phyloP scores from a whole-genome alignment of 2,113 vertebrate species.

The Anolis carolinensis region DNA sequence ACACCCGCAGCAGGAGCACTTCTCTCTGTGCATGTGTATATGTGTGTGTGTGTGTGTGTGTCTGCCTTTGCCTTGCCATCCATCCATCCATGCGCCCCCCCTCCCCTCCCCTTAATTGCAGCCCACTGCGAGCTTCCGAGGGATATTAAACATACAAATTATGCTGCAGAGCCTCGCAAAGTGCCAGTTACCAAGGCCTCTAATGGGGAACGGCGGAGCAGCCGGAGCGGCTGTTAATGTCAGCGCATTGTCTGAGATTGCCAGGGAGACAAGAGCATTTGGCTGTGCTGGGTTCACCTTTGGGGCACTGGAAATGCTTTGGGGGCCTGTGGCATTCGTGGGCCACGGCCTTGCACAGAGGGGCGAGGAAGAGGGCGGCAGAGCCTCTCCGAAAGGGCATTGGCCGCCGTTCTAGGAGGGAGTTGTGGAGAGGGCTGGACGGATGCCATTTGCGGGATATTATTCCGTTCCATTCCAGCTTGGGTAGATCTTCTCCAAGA shows the following conservation, averaged over 20 bases:
- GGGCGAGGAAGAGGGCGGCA: accelerated
- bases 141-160: constrained; percentile 73
- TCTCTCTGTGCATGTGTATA: no score
- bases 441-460: no score
- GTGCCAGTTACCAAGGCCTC: constrained; percentile 61
- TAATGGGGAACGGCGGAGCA: constrained; percentile 63
- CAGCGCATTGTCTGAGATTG: constrained; percentile 45
- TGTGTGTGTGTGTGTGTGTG: no score
- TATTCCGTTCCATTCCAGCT: no score
- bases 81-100: constrained; percentile 25
- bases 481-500: no score
- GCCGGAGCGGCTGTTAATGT: constrained; percentile 47
- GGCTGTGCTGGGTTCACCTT: neutral
- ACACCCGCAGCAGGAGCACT: constrained; percentile 44
- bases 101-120: constrained; percentile 64
- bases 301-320: neutral
- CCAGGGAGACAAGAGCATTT: neutral
- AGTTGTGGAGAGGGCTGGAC: no score
- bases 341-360: accelerated
- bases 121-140: constrained; percentile 58
- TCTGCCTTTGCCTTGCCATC: constrained; percentile 28
- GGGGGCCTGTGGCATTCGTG: neutral
- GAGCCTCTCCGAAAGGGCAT: neutral
- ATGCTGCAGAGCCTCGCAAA: constrained; percentile 64
- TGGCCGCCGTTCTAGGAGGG: no score